Evolutionary conservation across 2,797 vertebrate species (phyloP).

Genomic region (Lagodon rhomboides): DNA sequence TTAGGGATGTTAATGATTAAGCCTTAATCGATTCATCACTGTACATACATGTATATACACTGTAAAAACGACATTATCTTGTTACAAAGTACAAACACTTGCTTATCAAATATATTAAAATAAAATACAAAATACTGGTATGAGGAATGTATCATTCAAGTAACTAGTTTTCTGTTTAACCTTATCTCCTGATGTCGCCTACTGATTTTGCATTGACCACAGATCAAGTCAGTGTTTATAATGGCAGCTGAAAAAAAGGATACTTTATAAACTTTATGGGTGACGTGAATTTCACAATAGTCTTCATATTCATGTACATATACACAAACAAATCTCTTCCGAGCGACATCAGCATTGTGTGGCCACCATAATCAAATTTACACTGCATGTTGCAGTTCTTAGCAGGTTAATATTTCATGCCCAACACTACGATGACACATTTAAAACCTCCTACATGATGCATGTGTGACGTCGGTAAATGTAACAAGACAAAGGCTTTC

Average conservation of each 20-base stretch:
- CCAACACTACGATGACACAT: conserved; percentile 53
- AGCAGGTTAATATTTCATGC: conserved; percentile 53
- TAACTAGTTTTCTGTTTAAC: too few relatives aligned
- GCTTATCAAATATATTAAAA: too few relatives aligned
- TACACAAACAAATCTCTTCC: neutral
- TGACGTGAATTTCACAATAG: neutral
- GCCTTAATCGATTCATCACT: too few relatives aligned
- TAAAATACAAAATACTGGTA: too few relatives aligned
- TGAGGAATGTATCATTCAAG: too few relatives aligned
- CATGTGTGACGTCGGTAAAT: conserved; percentile 61
- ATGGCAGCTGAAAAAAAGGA: neutral
- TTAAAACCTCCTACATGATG: conserved; percentile 60
- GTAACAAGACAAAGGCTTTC: conserved; percentile 68
- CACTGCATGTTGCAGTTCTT: conserved; percentile 9
- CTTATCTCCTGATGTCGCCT: too few relatives aligned
- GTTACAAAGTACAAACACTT: too few relatives aligned
- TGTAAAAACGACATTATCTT: too few relatives aligned
- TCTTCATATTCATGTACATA: neutral
- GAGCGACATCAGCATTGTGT: neutral
- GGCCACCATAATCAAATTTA: neutral
- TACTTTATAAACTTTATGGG: neutral
- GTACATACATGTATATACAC: too few relatives aligned
- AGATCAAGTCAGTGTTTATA: too few relatives aligned
- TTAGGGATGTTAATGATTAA: too few relatives aligned
- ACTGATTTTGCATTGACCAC: too few relatives aligned